Percentiles rank a stretch among this genome's conserved stretches.
These are phyloP conservation scores for Odontophorus gujanensis DNA, from an alignment of 2,113 vertebrate species.

Conservation along the genomic window DNA sequence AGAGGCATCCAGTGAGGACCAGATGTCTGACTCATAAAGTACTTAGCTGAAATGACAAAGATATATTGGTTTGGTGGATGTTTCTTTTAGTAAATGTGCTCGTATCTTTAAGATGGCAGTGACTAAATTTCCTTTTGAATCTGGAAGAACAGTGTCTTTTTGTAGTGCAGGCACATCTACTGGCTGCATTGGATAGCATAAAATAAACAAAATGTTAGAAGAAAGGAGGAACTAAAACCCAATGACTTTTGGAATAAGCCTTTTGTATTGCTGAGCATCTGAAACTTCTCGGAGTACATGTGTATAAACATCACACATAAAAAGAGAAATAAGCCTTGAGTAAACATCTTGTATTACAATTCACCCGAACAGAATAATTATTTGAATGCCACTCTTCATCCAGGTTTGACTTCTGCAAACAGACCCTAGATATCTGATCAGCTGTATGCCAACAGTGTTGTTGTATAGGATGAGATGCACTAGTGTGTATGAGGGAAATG, in stretches of 20 bases:
- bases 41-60: slow-evolving; percentile 31
- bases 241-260: not conserved
- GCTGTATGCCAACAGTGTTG: not conserved
- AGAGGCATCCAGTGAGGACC: slow-evolving; percentile 16
- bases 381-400: not conserved
- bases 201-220: not conserved
- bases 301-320: not conserved
- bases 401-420: not conserved
- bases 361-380: not conserved
- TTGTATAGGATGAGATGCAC: rapidly evolving
- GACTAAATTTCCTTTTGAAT: slow-evolving; percentile 36
- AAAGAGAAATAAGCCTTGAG: not conserved
- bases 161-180: not conserved
- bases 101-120: not conserved
- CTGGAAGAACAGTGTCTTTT: not conserved
- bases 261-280: not conserved
- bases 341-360: not conserved
- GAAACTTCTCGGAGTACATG: not conserved
- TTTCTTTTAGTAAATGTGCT: slow-evolving; percentile 43
- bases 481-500: not conserved
- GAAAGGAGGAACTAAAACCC: not conserved
- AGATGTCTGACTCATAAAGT: slow-evolving; percentile 41
- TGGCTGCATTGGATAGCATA: not conserved
- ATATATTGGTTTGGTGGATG: not conserved
- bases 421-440: not conserved